These are phyloP conservation scores for Parazoanthus swiftii DNA, from an alignment of 92 coral and sea anemone species.

Conservation along the genomic window DNA sequence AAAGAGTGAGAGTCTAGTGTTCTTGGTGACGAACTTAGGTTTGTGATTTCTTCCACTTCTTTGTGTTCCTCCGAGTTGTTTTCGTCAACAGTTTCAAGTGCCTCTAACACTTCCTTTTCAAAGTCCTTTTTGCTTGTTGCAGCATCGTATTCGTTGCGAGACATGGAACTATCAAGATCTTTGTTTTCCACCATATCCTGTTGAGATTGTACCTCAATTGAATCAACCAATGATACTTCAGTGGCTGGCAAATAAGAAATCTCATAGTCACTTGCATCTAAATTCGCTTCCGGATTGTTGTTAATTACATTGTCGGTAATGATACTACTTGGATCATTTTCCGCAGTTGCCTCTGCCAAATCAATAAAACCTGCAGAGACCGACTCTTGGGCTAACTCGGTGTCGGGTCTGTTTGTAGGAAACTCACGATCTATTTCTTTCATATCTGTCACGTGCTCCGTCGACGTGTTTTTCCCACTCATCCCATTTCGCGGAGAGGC, in stretches of 20 bases:
- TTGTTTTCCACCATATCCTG: neutral
- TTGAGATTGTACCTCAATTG: neutral
- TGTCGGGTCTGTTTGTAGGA: neutral
- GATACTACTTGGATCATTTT: neutral
- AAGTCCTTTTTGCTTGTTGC: neutral
- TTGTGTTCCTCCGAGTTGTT: neutral
- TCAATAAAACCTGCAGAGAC: neutral
- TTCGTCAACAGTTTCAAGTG: constrained; percentile 6
- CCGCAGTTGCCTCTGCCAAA: neutral
- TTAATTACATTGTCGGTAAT: neutral
- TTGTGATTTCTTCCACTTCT: constrained; percentile 10
- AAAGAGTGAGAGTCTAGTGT: neutral
- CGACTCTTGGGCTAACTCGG: neutral
- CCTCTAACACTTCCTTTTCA: neutral
- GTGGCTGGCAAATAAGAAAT: constrained; percentile 1
- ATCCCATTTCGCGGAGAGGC: neutral
- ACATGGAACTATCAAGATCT: neutral
- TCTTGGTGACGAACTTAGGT: neutral
- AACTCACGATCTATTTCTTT: neutral
- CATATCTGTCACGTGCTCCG: neutral
- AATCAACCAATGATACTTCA: neutral
- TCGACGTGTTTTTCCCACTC: neutral
- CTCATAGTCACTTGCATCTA: neutral
- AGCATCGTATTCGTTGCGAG: neutral
- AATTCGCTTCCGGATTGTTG: neutral